phyloP scores from a whole-genome alignment of 1,140 invertebrate species.

The Drosophila arizonae region DNA sequence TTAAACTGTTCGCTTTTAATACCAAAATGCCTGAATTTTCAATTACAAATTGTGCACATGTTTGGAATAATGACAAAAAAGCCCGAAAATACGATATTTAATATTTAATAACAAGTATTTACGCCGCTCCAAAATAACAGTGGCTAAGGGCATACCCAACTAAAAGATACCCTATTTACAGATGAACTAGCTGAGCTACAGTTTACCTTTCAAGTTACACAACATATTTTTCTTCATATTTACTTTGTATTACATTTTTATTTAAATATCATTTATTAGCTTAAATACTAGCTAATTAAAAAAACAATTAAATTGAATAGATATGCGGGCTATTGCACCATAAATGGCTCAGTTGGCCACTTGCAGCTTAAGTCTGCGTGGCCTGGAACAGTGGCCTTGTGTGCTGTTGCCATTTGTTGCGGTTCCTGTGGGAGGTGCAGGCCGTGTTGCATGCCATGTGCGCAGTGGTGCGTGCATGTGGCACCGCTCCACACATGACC shows the following conservation, averaged over 20 bases:
- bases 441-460: slow-evolving; percentile 50
- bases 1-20: slow-evolving; percentile 65
- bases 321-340: neutral
- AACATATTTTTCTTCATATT: no score
- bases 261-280: no score
- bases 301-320: no score
- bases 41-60: slow-evolving; percentile 66
- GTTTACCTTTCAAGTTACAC: no score
- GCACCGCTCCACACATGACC: slow-evolving; percentile 48
- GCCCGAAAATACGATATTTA: slow-evolving; percentile 40
- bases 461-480: slow-evolving; percentile 59
- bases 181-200: no score
- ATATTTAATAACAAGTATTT: slow-evolving; percentile 57
- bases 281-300: no score
- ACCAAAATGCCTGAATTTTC: slow-evolving; percentile 67
- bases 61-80: slow-evolving; percentile 47
- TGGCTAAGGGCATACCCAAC: neutral
- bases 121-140: no score
- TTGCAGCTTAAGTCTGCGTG: slow-evolving; percentile 29
- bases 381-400: neutral
- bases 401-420: slow-evolving; percentile 56
- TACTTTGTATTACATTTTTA: no score
- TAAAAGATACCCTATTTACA: neutral
- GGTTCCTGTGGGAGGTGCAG: slow-evolving; percentile 44
- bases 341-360: slow-evolving; percentile 8